Evolutionary conservation across 2,797 vertebrate species (phyloP), one percentile per base, ranked within the genome.

Genomic region (Crocidura indochinensis): DNA sequence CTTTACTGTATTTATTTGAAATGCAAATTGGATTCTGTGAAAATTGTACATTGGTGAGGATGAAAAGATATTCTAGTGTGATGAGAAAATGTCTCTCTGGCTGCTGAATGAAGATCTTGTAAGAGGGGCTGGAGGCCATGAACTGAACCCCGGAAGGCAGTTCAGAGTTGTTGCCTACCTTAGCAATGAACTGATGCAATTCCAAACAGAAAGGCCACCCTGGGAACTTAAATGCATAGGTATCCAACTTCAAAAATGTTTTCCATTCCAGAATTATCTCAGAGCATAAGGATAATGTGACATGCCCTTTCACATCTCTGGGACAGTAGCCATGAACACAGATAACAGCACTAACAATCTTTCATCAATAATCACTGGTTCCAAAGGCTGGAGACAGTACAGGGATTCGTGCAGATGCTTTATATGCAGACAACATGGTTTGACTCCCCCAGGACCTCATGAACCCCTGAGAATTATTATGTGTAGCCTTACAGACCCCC

Each of bases 1-100:
- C n/a, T 62, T 62, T 38, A 74, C 19, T 77, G 71, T 49, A 64
- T 89, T 56, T 76, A 60, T 77, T 17, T 60, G 71, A 62, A 87
- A 77, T 44, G 49, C 56, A 44, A 53, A 82, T 19, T 49, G n/a
- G 15, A 81, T 62, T 46, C 26, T 27, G 10, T 3, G 65, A 73
- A 79, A 86, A 84, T 44, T 6, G 44, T 12, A 53, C 60, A 31
- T 38, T 8, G 20, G 14, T 3, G 27, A 78, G 68, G 17, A 46
- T 53, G 6, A 19, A 83, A 80, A 76, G 62, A 14, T 47, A 46
- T 24, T 82, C 47, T 68, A 4, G 26, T 22, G 10, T 1, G 14
- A 10, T 15, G 44, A 6, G 47, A 82, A 65, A 71, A 78, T 26
- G 12, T 53, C 38, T 75, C 47, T 85, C 64, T 79, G 38, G 51